These are phyloP conservation scores for Capreolus pygargus DNA, from an alignment of 2,113 vertebrate genomes.

Conservation along the genomic window DNA sequence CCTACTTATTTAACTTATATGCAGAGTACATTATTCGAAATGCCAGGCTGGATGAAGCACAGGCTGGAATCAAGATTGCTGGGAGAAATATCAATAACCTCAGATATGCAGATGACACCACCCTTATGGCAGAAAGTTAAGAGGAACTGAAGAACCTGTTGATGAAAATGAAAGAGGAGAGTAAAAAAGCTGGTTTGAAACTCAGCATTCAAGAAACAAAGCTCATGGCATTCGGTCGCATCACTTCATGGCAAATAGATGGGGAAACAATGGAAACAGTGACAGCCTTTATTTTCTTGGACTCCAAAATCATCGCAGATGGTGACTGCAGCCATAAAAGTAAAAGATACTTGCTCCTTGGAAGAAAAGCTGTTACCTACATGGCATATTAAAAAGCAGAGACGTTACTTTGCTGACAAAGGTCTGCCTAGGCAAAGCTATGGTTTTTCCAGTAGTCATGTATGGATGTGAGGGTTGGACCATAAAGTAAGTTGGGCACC, in stretches of 20 bases:
- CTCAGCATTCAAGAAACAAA: neutral
- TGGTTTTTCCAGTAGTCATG: neutral
- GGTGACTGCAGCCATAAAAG: neutral
- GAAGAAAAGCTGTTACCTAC: neutral
- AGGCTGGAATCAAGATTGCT: neutral
- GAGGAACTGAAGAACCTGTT: neutral
- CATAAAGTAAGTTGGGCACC: neutral
- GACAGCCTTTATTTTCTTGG: neutral
- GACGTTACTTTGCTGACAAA: neutral
- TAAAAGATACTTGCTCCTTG: neutral
- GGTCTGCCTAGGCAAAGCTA: neutral
- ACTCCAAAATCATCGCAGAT: neutral
- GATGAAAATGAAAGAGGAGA: neutral
- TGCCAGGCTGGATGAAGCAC: neutral
- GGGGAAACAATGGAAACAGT: neutral
- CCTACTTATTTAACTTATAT: neutral
- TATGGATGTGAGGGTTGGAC: neutral
- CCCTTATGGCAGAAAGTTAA: neutral
- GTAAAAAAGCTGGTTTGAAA: neutral
- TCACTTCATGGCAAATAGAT: neutral
- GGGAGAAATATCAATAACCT: neutral
- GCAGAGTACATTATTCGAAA: neutral
- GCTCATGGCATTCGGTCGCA: neutral
- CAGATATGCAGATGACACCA: neutral
- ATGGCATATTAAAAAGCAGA: neutral